phyloP scores from a whole-genome alignment of 92 coral and sea anemone genomes.

The Micromussa lordhowensis region DNA sequence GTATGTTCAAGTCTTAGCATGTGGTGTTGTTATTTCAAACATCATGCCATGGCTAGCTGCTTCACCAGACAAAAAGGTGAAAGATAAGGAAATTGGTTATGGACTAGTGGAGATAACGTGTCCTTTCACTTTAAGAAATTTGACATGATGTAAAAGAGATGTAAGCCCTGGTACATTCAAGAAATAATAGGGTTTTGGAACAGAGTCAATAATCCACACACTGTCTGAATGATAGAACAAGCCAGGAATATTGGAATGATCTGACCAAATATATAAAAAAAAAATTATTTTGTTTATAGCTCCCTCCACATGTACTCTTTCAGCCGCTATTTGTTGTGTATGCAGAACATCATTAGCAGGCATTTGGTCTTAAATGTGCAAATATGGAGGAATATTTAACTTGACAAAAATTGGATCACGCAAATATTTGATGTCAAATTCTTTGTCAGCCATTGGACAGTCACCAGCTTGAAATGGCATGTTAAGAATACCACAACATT shows the following conservation, averaged over 20 bases:
- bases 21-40: constrained; percentile 63
- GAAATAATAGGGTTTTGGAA: constrained; percentile 70
- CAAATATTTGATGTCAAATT: constrained; percentile 63
- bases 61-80: constrained; percentile 72
- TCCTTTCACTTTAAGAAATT: constrained; percentile 65
- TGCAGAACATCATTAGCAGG: constrained; percentile 44
- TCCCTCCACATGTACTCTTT: constrained; percentile 60
- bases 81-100: constrained; percentile 54
- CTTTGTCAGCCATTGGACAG: constrained; percentile 63
- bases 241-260: constrained; percentile 64
- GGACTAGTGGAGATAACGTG: constrained; percentile 71
- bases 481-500: constrained; percentile 56
- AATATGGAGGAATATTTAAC: constrained; percentile 55
- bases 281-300: constrained; percentile 58
- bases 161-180: neutral
- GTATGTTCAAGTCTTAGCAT: constrained; percentile 51
- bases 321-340: constrained; percentile 64
- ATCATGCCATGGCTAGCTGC: constrained; percentile 70
- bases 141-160: constrained; percentile 13
- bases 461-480: constrained; percentile 61
- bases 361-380: constrained; percentile 63
- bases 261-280: constrained; percentile 63
- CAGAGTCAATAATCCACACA: constrained; percentile 65
- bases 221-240: constrained; percentile 69
- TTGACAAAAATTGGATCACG: constrained; percentile 65